Percentiles rank a stretch among this genome's conserved stretches.
These are phyloP conservation scores for Anagrus nilaparvatae DNA, from an alignment of 1,140 invertebrate genomes.

Conservation along the genomic window DNA sequence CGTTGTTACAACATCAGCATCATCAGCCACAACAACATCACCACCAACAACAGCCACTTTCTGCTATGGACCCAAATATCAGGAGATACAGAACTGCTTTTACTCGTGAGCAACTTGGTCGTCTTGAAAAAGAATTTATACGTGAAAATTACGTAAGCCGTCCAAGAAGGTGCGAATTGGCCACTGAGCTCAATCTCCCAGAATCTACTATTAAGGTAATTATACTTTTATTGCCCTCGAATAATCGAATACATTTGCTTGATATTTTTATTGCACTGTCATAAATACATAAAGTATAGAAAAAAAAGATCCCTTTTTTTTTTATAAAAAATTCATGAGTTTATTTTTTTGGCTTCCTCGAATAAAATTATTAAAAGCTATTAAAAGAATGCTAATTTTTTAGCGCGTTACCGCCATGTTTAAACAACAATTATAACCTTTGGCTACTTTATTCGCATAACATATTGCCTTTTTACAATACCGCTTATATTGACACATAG, in stretches of 20 bases:
- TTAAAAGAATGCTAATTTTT: no score
- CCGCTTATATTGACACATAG: no score
- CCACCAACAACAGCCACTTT: slow-evolving; percentile 27
- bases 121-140: slow-evolving; percentile 95
- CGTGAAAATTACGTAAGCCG: slow-evolving; percentile 97
- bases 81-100: slow-evolving; percentile 95
- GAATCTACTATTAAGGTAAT: slow-evolving; percentile 97
- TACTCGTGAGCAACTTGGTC: slow-evolving; percentile 84
- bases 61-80: slow-evolving; percentile 53
- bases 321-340: no score
- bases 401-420: slow-evolving; percentile 24
- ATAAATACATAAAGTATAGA: neutral
- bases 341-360: no score
- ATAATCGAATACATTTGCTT: no score
- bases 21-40: slow-evolving; percentile 17
- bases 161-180: slow-evolving; percentile 90
- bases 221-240: no score
- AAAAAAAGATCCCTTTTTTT: no score
- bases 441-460: no score
- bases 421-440: slow-evolving; percentile 30
- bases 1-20: neutral
- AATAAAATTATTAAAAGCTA: no score
- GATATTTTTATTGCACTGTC: no score
- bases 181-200: slow-evolving; percentile 82
- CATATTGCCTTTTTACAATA: no score